Evolutionary conservation across 2,113 vertebrate species (phyloP).

Genomic region (Caranx ignobilis): DNA sequence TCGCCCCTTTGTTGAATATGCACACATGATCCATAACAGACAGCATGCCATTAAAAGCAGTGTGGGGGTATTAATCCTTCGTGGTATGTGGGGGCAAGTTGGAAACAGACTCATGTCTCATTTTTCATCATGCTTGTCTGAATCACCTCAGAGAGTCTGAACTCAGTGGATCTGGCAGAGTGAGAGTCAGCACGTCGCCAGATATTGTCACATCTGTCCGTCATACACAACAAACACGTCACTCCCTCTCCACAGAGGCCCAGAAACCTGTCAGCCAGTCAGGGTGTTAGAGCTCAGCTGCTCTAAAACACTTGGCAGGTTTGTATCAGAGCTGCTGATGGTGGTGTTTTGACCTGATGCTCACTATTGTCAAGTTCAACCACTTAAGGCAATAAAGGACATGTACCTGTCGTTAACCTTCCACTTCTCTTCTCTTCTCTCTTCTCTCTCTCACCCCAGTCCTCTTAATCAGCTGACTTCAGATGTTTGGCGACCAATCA

Average conservation of each 20-base stretch:
- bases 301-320: not conserved
- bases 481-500: no score
- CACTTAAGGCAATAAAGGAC: no score
- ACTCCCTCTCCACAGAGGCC: conserved; percentile 11
- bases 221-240: conserved; percentile 33
- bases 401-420: no score
- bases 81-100: not conserved
- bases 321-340: not conserved
- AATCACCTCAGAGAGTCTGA: conserved; percentile 23
- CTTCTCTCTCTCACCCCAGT: no score
- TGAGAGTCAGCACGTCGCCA: conserved; percentile 38
- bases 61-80: conserved; percentile 7
- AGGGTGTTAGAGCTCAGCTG: not conserved
- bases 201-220: conserved; percentile 30
- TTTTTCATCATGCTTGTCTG: conserved; percentile 14
- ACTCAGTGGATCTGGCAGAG: conserved; percentile 17
- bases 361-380: no score
- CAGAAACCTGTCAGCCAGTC: conserved; percentile 28
- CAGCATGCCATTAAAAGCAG: not conserved
- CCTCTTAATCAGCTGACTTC: no score
- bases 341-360: not conserved
- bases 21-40: conserved; percentile 5
- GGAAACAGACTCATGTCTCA: not conserved
- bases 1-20: not conserved
- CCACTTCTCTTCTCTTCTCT: no score